Conservation (phyloP, 2,888 invertebrate species). For the Machimus rusticus region DNA sequence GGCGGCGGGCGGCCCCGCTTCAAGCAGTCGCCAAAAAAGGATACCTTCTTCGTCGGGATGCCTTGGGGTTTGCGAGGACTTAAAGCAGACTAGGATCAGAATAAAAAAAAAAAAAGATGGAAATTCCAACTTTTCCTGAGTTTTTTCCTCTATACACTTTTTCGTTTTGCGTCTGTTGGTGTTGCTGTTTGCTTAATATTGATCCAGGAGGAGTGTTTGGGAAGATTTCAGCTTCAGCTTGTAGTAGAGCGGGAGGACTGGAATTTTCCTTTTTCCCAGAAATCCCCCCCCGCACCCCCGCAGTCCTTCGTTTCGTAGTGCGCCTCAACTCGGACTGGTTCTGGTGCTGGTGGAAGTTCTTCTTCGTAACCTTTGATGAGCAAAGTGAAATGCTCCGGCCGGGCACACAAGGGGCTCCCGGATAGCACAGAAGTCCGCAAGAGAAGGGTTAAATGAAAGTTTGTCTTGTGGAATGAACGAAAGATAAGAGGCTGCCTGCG, state of each 20-base stretch:
- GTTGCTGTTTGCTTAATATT: slow-evolving; percentile 40
- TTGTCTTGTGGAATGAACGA: slow-evolving; percentile 34
- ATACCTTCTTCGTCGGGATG: slow-evolving; percentile 20
- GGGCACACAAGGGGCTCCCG: neutral
- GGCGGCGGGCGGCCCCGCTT: neutral
- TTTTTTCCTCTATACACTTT: neutral
- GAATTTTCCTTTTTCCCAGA: slow-evolving; percentile 30
- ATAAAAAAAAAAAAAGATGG: slow-evolving; percentile 26
- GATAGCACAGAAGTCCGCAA: neutral
- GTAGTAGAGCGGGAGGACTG: neutral
- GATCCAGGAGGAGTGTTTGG: slow-evolving; percentile 33
- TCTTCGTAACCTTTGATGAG: slow-evolving; percentile 37
- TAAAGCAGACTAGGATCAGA: slow-evolving; percentile 1
- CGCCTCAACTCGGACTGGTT: neutral
- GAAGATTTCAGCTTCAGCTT: slow-evolving; percentile 10
- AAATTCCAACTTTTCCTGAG: slow-evolving; percentile 30
- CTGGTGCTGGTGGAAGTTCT: neutral
- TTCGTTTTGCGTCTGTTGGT: slow-evolving; percentile 34
- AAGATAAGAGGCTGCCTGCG: slow-evolving; percentile 12
- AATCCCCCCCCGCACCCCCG: no score
- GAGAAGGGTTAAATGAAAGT: slow-evolving; percentile 40
- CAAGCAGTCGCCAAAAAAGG: slow-evolving; percentile 25
- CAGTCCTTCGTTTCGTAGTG: neutral
- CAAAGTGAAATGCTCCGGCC: slow-evolving; percentile 6
- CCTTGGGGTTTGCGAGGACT: neutral